These are phyloP conservation scores for Drosophila paramelanica DNA, from an alignment of 2,888 invertebrate species.

Conservation along the genomic window DNA sequence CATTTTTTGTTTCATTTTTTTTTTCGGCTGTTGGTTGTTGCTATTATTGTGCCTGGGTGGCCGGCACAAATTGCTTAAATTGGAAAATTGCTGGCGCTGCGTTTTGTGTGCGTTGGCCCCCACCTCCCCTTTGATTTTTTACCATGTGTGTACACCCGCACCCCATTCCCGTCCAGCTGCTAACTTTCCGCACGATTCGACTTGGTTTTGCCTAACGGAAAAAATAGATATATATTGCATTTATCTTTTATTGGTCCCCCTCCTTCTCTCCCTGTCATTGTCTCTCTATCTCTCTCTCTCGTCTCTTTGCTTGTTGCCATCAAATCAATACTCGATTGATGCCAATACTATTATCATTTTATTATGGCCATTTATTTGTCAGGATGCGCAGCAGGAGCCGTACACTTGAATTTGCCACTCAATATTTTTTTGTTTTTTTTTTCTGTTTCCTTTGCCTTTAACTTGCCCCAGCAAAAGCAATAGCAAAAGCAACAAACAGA, in stretches of 20 bases:
- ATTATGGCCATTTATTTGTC: constrained; percentile 79
- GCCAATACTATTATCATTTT: constrained; percentile 80
- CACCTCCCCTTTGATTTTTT: background rate
- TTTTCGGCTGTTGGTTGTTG: constrained; percentile 29
- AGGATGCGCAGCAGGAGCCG: constrained; percentile 35
- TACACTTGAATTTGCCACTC: constrained; percentile 49
- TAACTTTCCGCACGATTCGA: constrained; percentile 46
- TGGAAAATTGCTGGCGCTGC: constrained; percentile 78
- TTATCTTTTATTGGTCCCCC: constrained; percentile 74
- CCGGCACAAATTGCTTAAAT: constrained; percentile 77
- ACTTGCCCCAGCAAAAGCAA: constrained; percentile 5
- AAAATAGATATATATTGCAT: constrained; percentile 65
- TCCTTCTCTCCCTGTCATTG: constrained; percentile 27
- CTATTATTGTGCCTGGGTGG: constrained; percentile 49
- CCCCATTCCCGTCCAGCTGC: constrained; percentile 10
- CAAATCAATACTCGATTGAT: constrained; percentile 82
- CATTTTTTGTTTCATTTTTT: constrained; percentile 10
- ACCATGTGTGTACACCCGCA: constrained; percentile 12
- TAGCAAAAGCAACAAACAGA: background rate
- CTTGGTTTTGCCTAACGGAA: constrained; percentile 52
- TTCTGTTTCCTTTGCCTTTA: constrained; percentile 31
- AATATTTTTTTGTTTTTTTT: constrained; percentile 29
- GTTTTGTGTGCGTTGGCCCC: constrained; percentile 38
- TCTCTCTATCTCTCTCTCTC: constrained; percentile 1
- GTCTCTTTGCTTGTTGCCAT: constrained; percentile 45